Base-by-base conservation (phyloP, 2,113 vertebrate genomes). In the Callocephalon fimbriatum region DNA sequence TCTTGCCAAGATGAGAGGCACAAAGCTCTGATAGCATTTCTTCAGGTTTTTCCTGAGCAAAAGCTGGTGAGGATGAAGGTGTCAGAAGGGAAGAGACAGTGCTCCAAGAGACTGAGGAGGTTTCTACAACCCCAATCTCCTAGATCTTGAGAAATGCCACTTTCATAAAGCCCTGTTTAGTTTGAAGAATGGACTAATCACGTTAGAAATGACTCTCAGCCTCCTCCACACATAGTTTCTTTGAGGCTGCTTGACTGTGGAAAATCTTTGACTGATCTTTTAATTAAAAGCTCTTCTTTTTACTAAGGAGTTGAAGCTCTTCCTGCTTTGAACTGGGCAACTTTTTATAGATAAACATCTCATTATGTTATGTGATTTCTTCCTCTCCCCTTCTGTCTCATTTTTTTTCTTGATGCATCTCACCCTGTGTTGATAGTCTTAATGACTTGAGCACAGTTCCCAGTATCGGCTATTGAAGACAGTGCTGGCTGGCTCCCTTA, bases 301-400 rank as follows among this genome's bases (percentile, higher is more conserved):
- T 71, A 44, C 53, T 35, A 67, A 59, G 72, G 53, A 83, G 47
- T 74, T 15, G 38, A 90, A 90, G 76, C 68, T 77, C 61, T 91
- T 89, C 56, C 56, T 85, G 54, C 96, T 97, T 95, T 97, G 94
- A 96, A 97, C 94, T 95, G 94, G 92, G 94, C 91, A 91, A 6
- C 72, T 73, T 95, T 85, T 94, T 89, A 82, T 61, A 97, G 97
- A 92, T 95, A 95, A 89, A 68, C 73, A 95, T 96, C 95, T 96
- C 86, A 95, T 97, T 87, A 92, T 56, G 53, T 80, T 86, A 77
- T 58, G 79, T 86, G 73, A 73, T 74, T 92, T 95, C 79, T 93
- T 88, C 66, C 85, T 94, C 26, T 91, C 65, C 76, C 71, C 20
- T 93, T 79, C 80, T 92, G 80, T 89, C 86, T 95, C 79, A 10